Conservation (phyloP, 2,888 invertebrate species). For the Calephelis perditalis region DNA sequence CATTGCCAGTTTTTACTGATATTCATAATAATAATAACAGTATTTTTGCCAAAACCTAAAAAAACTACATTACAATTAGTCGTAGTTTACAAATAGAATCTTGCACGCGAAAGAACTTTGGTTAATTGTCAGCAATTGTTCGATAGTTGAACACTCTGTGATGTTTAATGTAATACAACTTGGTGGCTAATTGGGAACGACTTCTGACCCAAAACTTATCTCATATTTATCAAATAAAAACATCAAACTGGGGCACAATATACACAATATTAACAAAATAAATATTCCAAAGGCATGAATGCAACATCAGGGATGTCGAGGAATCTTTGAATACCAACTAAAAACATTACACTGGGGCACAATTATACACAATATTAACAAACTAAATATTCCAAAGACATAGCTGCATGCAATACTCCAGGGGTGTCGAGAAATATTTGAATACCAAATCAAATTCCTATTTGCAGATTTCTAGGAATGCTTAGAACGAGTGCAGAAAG, state of each 20-base stretch:
- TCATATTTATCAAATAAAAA: constrained; percentile 19
- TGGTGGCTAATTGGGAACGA: constrained; percentile 16
- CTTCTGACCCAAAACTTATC: constrained; percentile 14
- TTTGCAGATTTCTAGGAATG: neutral
- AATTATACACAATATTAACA: no score
- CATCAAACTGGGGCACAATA: no score
- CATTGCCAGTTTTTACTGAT: no score
- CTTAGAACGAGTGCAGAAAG: neutral
- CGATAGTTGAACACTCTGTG: constrained; percentile 68
- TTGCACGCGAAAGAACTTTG: constrained; percentile 70
- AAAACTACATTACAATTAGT: constrained; percentile 19
- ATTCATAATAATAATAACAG: no score
- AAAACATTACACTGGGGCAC: no score
- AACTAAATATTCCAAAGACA: neutral
- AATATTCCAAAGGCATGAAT: no score
- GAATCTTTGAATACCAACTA: constrained; percentile 10
- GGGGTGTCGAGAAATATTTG: neutral
- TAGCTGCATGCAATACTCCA: neutral
- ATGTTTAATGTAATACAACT: constrained; percentile 35
- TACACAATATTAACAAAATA: no score
- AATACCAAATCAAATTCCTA: neutral
- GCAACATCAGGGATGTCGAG: no score
- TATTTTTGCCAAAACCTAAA: no score
- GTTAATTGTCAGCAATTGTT: constrained; percentile 72
- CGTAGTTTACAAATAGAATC: constrained; percentile 57